A percentile compares a stretch with the other conserved stretches of the same genome.
These are phyloP conservation scores for Netelia inedita DNA, from an alignment of 2,888 invertebrate species.

Conservation along the genomic window DNA sequence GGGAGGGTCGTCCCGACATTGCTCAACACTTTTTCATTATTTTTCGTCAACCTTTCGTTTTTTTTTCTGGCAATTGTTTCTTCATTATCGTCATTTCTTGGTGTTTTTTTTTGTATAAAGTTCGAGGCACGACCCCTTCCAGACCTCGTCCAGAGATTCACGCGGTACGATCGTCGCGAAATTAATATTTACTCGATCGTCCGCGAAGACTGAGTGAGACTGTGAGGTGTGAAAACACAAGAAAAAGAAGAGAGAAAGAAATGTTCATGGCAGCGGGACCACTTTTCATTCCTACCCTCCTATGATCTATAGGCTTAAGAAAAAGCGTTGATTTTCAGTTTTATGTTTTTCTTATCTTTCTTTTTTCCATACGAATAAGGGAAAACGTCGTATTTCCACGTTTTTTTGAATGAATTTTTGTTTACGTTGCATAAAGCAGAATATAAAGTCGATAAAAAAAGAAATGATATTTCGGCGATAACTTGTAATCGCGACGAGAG, in stretches of 20 bases:
- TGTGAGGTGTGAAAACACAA: not conserved
- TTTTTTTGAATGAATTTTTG: not conserved
- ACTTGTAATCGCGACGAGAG: not conserved
- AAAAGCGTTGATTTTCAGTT: not conserved
- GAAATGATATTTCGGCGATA: not conserved
- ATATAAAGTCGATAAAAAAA: not conserved
- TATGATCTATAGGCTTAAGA: constrained; percentile 6
- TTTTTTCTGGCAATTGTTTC: constrained; percentile 10
- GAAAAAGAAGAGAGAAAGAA: not conserved
- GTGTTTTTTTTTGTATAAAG: not conserved
- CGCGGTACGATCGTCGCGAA: constrained; percentile 8
- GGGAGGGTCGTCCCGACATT: constrained; percentile 11
- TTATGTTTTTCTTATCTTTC: not conserved
- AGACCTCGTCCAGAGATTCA: constrained; percentile 30
- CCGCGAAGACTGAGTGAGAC: constrained; percentile 41
- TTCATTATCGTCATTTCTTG: not conserved
- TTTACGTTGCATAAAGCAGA: not conserved
- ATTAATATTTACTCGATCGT: constrained; percentile 14
- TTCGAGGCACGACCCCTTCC: not conserved
- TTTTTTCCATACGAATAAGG: not conserved
- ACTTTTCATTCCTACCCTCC: constrained; percentile 5
- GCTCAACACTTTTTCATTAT: constrained; percentile 42
- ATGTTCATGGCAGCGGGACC: constrained; percentile 11
- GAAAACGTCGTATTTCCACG: not conserved
- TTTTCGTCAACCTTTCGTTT: constrained; percentile 9